Evolutionary conservation across 1,140 invertebrate species (phyloP).

Genomic region (Drosophila ambigua): DNA sequence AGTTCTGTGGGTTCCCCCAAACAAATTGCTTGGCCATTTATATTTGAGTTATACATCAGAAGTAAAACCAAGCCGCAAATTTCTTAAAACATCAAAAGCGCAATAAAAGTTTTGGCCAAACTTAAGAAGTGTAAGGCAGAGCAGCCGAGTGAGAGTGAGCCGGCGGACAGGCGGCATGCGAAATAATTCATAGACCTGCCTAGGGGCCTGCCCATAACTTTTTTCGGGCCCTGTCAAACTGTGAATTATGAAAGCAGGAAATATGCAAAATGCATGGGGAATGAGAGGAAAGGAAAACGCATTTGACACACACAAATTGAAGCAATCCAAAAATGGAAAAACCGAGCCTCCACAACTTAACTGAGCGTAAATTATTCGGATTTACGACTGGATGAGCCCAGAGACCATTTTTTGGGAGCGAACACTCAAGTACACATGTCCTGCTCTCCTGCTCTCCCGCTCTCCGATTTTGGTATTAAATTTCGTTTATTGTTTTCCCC

Average conservation of each 20-base stretch:
- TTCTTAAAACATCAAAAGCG: conserved; percentile 41
- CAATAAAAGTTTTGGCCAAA: conserved; percentile 32
- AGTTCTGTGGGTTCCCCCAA: conserved; percentile 5
- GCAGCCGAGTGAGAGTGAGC: not conserved
- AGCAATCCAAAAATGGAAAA: conserved; percentile 29
- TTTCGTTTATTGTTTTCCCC: conserved; percentile 51
- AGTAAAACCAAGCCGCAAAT: conserved; percentile 11
- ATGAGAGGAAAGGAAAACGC: conserved; percentile 2
- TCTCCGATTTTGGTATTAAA: conserved; percentile 46
- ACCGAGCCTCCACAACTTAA: conserved; percentile 23
- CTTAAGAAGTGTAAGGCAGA: conserved; percentile 1
- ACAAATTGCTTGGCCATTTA: conserved; percentile 4
- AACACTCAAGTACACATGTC: conserved; percentile 40
- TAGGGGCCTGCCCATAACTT: conserved; percentile 21
- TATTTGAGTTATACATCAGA: not conserved
- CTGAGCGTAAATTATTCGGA: conserved; percentile 49
- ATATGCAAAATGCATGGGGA: conserved; percentile 42
- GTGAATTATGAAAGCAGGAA: conserved; percentile 46
- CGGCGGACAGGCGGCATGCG: not conserved
- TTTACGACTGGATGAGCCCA: conserved; percentile 28
- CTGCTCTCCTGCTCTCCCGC: not conserved
- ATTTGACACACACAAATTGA: conserved; percentile 34
- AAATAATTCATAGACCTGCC: conserved; percentile 38
- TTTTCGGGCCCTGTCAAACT: conserved; percentile 35
- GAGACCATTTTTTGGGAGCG: conserved; percentile 5